Percentiles rank a stretch among this genome's conserved stretches.
phyloP scores from a whole-genome alignment of 2,113 vertebrate genomes.

The rabbit (Oryctolagus cuniculus) region DNA sequence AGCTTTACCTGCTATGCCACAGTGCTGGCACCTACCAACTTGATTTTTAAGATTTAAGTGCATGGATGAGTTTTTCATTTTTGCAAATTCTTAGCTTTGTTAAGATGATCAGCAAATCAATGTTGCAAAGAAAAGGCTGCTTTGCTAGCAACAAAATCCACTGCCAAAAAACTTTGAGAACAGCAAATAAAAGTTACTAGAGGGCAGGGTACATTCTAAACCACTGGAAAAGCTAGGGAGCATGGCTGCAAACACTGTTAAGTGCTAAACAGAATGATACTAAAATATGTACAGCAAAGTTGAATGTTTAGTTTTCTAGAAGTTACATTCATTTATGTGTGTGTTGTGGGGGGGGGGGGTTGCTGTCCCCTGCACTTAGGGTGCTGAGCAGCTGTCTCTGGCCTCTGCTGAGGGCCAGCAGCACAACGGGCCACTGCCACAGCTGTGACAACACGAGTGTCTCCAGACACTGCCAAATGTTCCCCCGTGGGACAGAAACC shows the following conservation, averaged over 20 bases:
- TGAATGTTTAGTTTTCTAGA: background rate
- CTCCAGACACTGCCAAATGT: background rate
- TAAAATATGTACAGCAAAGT: conserved; percentile 29
- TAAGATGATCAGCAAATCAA: background rate
- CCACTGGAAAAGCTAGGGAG: background rate
- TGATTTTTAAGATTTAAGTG: conserved; percentile 22
- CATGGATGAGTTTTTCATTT: background rate
- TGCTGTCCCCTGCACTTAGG: background rate
- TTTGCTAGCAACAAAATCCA: background rate
- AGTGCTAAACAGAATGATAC: conserved; percentile 2
- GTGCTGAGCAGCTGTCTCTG: background rate
- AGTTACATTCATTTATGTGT: background rate
- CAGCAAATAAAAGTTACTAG: conserved; percentile 19
- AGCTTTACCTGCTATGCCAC: no score
- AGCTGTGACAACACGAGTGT: background rate
- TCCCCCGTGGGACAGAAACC: background rate
- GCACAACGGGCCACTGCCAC: background rate
- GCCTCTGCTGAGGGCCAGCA: background rate
- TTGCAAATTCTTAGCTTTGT: conserved; percentile 30
- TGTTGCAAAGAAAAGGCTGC: background rate
- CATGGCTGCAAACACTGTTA: background rate
- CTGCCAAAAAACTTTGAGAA: conserved; percentile 51
- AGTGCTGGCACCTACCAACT: no score
- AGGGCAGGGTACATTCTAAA: background rate
- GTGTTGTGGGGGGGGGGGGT: background rate